Evolutionary conservation across 2,113 vertebrate genomes (phyloP), one percentile per base, ranked within the genome.

Genomic region (Pachyramphus minor): DNA sequence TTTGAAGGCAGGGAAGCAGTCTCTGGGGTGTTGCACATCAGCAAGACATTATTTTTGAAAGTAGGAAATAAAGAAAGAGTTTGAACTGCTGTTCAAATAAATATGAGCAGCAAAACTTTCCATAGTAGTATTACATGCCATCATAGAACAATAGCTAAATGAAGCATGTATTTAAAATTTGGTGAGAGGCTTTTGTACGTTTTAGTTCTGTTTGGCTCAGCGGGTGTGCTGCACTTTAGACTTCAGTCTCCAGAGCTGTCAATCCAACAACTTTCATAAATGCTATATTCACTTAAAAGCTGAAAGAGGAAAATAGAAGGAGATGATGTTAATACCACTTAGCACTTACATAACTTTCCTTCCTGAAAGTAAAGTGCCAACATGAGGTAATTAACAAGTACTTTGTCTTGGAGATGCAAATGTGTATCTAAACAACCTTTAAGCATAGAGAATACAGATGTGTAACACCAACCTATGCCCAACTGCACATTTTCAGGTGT

Each of bases 191-290:
- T 94, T 94, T 95, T 94, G 81, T 80, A 69, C 47, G 0, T 90
- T 96, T 95, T 93, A 93, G 91, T 95, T 97, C 91, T 96, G 94
- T 89, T 93, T 84, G 94, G 86, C 96, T 90, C 96, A 96, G 95
- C 66, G 0, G 94, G 95, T 96, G 93, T 92, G 72, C 95, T 93
- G 94, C 95, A 95, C 95, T 97, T 97, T 95, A 96, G 91, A 69
- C 91, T 96, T 96, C 91, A 83, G 91, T 95, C 93, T 97, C 42
- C 31, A 63, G 73, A 78, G 84, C 95, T 97, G 95, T 97, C 97
- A 97, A 86, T 97, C 91, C 92, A 86, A 39, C 78, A 96, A 91
- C 79, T 93, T 96, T 82, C 79, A 73, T 56, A 88, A 87, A 74
- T 47, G 8, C 81, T 93, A 31, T 71, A 79, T 64, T 95, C 77